phyloP scores from a whole-genome alignment of 2,113 vertebrate species.

The Heterocephalus glaber region DNA sequence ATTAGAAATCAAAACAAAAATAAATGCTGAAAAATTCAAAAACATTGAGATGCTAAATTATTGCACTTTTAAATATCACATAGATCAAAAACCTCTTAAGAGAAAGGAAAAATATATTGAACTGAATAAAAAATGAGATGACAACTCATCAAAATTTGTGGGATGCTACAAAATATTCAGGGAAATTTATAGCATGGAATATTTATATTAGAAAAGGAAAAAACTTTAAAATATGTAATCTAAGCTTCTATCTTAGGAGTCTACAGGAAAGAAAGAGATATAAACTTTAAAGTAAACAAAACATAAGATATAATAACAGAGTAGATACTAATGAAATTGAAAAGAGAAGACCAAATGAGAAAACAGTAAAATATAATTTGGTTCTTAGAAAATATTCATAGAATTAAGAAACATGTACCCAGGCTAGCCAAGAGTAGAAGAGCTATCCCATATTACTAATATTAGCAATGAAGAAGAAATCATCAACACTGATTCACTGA shows the following conservation, averaged over 20 bases:
- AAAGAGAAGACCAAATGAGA: not conserved
- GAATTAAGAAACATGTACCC: not conserved
- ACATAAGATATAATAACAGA: not conserved
- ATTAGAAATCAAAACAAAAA: not conserved
- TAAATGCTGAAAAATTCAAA: not conserved
- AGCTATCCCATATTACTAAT: not conserved
- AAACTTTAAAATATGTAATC: not conserved
- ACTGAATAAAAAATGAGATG: slow-evolving; percentile 40
- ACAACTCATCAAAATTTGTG: not conserved
- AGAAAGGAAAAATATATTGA: not conserved
- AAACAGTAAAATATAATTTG: not conserved
- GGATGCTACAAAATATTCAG: not conserved
- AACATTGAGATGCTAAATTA: not conserved
- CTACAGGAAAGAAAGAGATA: not conserved
- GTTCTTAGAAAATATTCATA: not conserved
- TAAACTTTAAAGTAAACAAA: not conserved
- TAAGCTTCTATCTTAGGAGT: not conserved
- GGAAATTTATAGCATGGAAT: not conserved
- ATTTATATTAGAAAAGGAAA: not conserved
- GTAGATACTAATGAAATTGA: not conserved
- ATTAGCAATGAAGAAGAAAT: not conserved
- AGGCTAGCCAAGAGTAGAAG: not conserved
- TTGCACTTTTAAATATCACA: not conserved
- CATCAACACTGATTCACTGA: not conserved
- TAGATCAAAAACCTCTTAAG: not conserved